A percentile compares a stretch with the other conserved stretches of the same genome.
These are phyloP conservation scores for Saturnia japonica DNA, from an alignment of 2,888 invertebrate genomes.

Conservation along the genomic window DNA sequence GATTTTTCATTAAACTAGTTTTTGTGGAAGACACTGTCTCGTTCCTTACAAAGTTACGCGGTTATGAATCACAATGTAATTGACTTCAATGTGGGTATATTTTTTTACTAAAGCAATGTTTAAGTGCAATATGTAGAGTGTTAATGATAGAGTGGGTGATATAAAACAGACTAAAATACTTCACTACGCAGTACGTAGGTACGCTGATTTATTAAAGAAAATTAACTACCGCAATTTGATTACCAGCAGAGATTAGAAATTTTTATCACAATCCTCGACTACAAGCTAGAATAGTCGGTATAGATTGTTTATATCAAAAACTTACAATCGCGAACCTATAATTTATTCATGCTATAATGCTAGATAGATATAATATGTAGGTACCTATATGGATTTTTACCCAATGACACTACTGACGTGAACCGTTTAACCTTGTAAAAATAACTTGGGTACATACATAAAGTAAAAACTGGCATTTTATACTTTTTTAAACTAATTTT, in stretches of 20 bases:
- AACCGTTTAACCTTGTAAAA: background rate
- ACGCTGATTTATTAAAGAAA: background rate
- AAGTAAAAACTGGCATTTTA: background rate
- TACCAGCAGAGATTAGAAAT: background rate
- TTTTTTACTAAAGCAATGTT: background rate
- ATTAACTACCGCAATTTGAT: background rate
- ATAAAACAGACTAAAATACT: background rate
- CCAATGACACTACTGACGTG: background rate
- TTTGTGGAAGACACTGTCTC: background rate
- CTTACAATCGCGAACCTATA: background rate
- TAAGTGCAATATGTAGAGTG: background rate
- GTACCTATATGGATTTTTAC: background rate
- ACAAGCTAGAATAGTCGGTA: background rate
- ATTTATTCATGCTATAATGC: background rate
- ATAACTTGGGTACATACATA: background rate
- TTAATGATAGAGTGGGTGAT: background rate
- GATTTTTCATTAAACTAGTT: background rate
- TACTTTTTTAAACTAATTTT: background rate
- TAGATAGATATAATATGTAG: background rate
- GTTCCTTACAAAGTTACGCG: background rate
- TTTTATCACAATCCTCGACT: background rate
- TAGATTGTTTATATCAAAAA: background rate
- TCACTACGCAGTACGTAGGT: background rate
- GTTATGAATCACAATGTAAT: background rate
- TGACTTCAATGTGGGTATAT: background rate